Percentiles rank a stretch among this genome's conserved stretches.
phyloP scores from a whole-genome alignment of 2,113 vertebrate genomes.

The Laticauda laticaudata region DNA sequence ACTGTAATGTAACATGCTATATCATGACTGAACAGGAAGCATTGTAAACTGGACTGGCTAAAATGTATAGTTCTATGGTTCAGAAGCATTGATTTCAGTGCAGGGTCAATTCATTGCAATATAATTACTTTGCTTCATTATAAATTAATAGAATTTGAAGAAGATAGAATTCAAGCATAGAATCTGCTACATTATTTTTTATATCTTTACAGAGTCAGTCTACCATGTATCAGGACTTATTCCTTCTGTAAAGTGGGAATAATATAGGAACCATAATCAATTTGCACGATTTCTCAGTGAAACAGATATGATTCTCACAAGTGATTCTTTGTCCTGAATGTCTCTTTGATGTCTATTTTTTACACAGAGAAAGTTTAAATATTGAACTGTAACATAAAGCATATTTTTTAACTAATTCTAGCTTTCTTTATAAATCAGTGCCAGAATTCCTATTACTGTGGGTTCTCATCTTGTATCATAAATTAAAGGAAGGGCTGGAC shows the following conservation, averaged over 20 bases:
- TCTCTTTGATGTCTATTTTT: conserved; percentile 25
- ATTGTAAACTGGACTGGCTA: neutral
- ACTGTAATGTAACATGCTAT: neutral
- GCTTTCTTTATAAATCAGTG: conserved; percentile 11
- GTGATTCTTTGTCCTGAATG: conserved; percentile 1
- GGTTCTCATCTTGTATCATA: conserved; percentile 61
- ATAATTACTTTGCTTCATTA: neutral
- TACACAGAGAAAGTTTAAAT: conserved; percentile 8
- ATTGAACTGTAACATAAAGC: conserved; percentile 31
- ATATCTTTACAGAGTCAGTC: neutral
- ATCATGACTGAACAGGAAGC: neutral
- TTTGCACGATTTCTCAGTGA: neutral
- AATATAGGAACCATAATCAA: neutral
- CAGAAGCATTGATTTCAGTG: neutral
- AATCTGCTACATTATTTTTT: neutral
- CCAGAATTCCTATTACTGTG: conserved; percentile 39
- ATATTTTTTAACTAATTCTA: conserved; percentile 43
- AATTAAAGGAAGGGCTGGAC: conserved; percentile 59
- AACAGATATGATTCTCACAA: conserved; percentile 9
- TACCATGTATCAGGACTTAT: neutral
- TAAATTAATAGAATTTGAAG: neutral
- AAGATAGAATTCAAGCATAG: neutral
- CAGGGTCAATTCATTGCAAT: neutral
- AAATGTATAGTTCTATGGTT: neutral
- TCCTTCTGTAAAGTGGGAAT: neutral